Percentiles rank a stretch among this genome's conserved stretches.
Conservation (phyloP, 1,140 invertebrate species). For the Saccostrea echinata region DNA sequence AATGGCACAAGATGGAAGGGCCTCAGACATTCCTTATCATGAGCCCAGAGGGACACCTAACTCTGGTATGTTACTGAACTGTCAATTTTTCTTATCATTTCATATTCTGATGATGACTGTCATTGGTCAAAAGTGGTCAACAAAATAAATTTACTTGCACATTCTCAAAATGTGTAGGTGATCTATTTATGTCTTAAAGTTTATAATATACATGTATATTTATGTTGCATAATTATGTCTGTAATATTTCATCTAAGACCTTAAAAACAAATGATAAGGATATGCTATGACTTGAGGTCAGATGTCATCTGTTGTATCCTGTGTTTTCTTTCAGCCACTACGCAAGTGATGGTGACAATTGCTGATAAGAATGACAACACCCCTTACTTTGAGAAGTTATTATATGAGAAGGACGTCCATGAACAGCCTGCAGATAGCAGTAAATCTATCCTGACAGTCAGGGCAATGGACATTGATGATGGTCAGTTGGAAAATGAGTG, state of each 20-base stretch:
- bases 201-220: too few species aligned
- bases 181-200: too few species aligned
- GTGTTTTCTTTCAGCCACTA: slow-evolving; percentile 64
- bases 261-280: too few species aligned
- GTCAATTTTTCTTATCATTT: too few species aligned
- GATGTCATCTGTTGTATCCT: too few species aligned
- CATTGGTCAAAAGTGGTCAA: too few species aligned
- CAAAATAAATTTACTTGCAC: too few species aligned
- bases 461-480: slow-evolving; percentile 63
- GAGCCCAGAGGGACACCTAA: slow-evolving; percentile 67
- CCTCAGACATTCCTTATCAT: slow-evolving; percentile 66
- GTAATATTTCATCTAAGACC: too few species aligned
- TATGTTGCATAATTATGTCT: neutral
- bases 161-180: too few species aligned
- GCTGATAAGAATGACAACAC: slow-evolving; percentile 99
- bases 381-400: slow-evolving; percentile 96
- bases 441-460: slow-evolving; percentile 62
- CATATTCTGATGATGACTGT: too few species aligned
- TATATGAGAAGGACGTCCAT: slow-evolving; percentile 81
- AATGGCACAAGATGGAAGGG: slow-evolving; percentile 65
- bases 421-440: slow-evolving; percentile 66
- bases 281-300: too few species aligned
- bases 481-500: slow-evolving; percentile 48
- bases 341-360: slow-evolving; percentile 81
- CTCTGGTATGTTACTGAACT: slow-evolving; percentile 61